These are phyloP conservation scores for Hoplostethus atlanticus DNA, from an alignment of 2,797 vertebrate genomes.

Conservation along the genomic window DNA sequence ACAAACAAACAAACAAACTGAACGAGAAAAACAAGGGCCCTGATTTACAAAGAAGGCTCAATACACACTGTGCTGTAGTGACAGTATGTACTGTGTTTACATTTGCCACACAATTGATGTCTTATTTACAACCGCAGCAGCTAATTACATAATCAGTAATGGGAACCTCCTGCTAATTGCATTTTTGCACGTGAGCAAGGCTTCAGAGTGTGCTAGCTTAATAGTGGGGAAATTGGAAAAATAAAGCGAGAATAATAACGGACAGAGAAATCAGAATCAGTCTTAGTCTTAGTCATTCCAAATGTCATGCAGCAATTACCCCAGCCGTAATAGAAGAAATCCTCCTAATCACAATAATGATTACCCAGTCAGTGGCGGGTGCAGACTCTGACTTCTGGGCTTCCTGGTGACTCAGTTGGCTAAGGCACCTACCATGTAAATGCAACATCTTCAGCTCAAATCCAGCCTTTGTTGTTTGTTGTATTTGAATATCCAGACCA, in stretches of 20 bases:
- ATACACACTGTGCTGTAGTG: constrained; percentile 8
- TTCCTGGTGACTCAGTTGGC: too few relatives aligned
- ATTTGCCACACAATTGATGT: constrained; percentile 14
- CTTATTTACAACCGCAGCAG: constrained; percentile 15
- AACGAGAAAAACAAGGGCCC: constrained; percentile 14
- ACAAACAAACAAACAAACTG: neutral
- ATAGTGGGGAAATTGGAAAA: neutral
- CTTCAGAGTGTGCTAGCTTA: neutral
- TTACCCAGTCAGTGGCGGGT: neutral
- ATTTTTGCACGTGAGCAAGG: neutral
- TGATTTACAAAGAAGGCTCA: constrained; percentile 3
- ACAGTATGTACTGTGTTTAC: constrained; percentile 26
- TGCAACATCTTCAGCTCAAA: too few relatives aligned
- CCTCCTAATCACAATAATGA: constrained; percentile 9
- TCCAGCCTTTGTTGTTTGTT: too few relatives aligned
- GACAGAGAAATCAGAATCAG: neutral
- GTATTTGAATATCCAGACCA: too few relatives aligned
- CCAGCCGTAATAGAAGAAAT: neutral
- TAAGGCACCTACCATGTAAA: too few relatives aligned
- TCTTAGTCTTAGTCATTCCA: neutral
- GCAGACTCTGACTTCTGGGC: too few relatives aligned
- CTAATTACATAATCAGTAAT: constrained; percentile 12
- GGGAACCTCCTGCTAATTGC: neutral
- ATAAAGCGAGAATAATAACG: too few relatives aligned
- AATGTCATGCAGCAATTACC: neutral